Evolutionary conservation across 2,888 invertebrate genomes (phyloP), one percentile per base, ranked within the genome.

Genomic region (Halocaridina rubra): DNA sequence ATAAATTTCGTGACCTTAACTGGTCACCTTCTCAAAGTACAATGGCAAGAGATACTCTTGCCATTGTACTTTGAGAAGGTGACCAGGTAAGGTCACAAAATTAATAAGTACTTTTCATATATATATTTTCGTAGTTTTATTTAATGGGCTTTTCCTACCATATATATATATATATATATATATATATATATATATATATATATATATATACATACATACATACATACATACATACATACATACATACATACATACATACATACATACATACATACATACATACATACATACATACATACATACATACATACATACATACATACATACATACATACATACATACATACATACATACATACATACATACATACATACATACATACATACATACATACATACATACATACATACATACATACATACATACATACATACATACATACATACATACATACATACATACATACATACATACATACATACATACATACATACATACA

Each of bases 141-240:
- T n/a, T n/a, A n/a, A n/a, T n/a, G n/a, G n/a, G n/a, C n/a, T n/a
- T n/a, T n/a, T n/a, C n/a, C n/a, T n/a, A n/a, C n/a, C n/a, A n/a
- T n/a, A n/a, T n/a, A n/a, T n/a, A n/a, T n/a, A n/a, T n/a, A n/a
- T n/a, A n/a, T 64, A 13, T 64, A n/a, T 7, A 64, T 64, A 64
- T n/a, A 64, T 64, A 22, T 64, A n/a, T 64, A 64, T 64, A 64
- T 64, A 67, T 67, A 19, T 67, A 4, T n/a, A 67, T 67, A 67
- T 19, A 67, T 67, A 67, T 67, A 19, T 67, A 67, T 67, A 19
- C 16, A 64, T 64, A 22, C 8, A 3, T 61, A 2, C 61, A n/a
- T 61, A 24, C 19, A 16, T 0, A 10, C 1, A 10, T 10, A 24
- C 8, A 19, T 22, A 2, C 13, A 61, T 10, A 22, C 3, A 29